phyloP scores from a whole-genome alignment of 2,888 invertebrate species.

The Meliscaeva auricollis region DNA sequence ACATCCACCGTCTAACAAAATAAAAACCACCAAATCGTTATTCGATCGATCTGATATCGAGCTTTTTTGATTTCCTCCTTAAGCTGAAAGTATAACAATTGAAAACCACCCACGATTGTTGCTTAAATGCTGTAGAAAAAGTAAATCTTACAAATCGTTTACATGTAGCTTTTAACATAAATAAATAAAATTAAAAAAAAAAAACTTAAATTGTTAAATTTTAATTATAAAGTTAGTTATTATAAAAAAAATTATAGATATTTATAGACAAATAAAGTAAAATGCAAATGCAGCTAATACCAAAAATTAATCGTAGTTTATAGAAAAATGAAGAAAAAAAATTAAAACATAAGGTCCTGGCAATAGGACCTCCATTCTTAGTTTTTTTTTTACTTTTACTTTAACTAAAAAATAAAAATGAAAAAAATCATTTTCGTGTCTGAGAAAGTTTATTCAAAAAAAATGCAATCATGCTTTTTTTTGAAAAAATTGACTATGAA shows the following conservation, averaged over 20 bases:
- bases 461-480: constrained; percentile 59
- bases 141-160: constrained; percentile 55
- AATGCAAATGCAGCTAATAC: constrained; percentile 77
- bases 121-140: constrained; percentile 31
- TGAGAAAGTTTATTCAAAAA: constrained; percentile 41
- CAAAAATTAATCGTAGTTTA: constrained; percentile 78
- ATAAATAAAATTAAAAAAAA: constrained; percentile 41
- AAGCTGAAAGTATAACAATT: not conserved
- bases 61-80: not conserved
- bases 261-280: constrained; percentile 63
- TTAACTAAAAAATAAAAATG: constrained; percentile 41
- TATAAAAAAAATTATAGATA: constrained; percentile 59
- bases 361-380: constrained; percentile 71
- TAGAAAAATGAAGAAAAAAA: constrained; percentile 46
- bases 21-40: constrained; percentile 54
- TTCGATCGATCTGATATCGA: constrained; percentile 16
- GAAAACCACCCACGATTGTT: not conserved
- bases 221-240: constrained; percentile 69
- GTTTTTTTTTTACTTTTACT: constrained; percentile 57
- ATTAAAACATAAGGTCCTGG: constrained; percentile 33
- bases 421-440: constrained; percentile 47
- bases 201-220: constrained; percentile 63
- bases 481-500: constrained; percentile 32
- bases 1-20: constrained; percentile 64
- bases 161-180: constrained; percentile 63